Percentiles rank a stretch among this genome's conserved stretches.
Evolutionary conservation across 2,113 vertebrate species (phyloP).

Genomic region (Talpa occidentalis): DNA sequence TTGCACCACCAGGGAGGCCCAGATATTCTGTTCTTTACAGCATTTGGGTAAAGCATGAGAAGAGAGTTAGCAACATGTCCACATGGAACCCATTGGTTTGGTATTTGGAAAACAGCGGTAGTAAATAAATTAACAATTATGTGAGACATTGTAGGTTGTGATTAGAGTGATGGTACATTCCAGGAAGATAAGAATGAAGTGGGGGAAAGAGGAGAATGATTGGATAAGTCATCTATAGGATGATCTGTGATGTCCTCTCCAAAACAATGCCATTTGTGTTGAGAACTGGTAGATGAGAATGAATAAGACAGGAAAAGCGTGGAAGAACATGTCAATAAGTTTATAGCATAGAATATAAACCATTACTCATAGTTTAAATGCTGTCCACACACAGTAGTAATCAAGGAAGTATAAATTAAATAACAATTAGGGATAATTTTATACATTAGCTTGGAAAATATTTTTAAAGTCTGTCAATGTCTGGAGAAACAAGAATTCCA

Average conservation of each 20-base stretch:
- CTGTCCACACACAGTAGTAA: neutral
- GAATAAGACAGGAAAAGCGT: neutral
- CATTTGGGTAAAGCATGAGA: neutral
- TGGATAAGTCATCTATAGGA: neutral
- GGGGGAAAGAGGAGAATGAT: neutral
- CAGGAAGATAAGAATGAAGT: neutral
- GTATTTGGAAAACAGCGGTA: neutral
- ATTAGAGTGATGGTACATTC: neutral
- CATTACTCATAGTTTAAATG: neutral
- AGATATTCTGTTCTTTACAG: neutral
- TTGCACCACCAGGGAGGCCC: too few species aligned
- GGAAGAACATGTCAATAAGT: neutral
- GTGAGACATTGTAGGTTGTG: neutral
- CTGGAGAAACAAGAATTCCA: neutral
- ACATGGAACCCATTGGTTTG: neutral
- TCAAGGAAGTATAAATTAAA: neutral
- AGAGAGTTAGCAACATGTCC: neutral
- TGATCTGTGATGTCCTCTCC: rapidly evolving
- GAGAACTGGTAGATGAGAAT: neutral
- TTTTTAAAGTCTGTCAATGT: neutral
- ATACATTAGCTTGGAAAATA: neutral
- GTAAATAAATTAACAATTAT: neutral
- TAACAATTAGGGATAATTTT: neutral
- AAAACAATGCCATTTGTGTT: neutral
- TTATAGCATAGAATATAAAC: neutral